Base-by-base conservation (phyloP, 2,797 vertebrate species). In the Anguilla marmorata region DNA sequence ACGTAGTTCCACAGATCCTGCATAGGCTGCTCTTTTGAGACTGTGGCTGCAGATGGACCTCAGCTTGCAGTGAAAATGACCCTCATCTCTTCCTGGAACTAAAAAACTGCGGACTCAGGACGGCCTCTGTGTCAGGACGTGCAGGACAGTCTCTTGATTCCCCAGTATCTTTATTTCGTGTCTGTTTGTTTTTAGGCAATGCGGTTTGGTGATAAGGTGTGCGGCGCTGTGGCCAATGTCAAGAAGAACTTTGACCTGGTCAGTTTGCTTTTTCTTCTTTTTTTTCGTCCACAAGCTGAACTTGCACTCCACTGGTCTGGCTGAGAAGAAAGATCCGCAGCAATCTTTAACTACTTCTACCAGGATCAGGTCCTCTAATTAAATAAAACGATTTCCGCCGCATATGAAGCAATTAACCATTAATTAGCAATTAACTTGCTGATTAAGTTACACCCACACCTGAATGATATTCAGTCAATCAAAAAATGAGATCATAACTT, bases 221-320 rank as follows among this genome's bases (percentile, higher is more conserved):
- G 79, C 8, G 14, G 21, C n/a, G 41, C 41, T n/a, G 79, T 82
- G 79, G 41, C 79, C 79, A 82, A 82, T 82, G 79, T 50, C 79
- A 82, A 50, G 79, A 48, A 5, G 79, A 82, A 82, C 79, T 82
- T 82, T 82, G 45, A 82, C 41, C 79, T 50, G 21, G 45, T 45
- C 79, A 50, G 9, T 74, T 30, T 74, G 21, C 37, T 41, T 41
- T 41, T 41, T 41, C 0, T 41, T 41, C 0, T 69, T 69, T 69
- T 27, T 69, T 69, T 69, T n/a, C 30, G 6, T 11, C 45, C 79
- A 82, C 41, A 82, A 82, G 79, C 45, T 48, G 41, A 24, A 50
- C 79, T 82, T 82, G 79, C n/a, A 79, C 0, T 19, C 8, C 41
- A 11, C 7, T n/a, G 79, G 79, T 82, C 79, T 82, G 79, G 45